Evolutionary conservation across 2,113 vertebrate genomes (phyloP), one percentile per base, ranked within the genome.

Genomic region (Tamias sibiricus): DNA sequence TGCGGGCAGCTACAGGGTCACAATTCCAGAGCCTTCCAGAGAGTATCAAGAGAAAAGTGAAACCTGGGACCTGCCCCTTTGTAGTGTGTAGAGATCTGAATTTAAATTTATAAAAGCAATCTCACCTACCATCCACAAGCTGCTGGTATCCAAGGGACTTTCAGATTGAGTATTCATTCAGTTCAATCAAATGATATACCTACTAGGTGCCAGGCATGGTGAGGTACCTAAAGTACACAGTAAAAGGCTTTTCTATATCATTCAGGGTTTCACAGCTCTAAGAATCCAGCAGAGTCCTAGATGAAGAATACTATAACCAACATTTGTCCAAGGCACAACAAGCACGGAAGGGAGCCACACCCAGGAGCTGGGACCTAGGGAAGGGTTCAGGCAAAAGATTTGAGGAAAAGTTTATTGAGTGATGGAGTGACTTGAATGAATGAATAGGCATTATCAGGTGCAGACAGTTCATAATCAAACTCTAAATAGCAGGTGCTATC

Each of bases 1-100:
- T 0, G 2, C 24, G 40, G 6, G 40, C 49, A 54, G 59, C 22
- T 49, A 4, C 8, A 7, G 0, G 12, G 5, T 66, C 14, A 14
- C 0, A 76, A 28, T 75, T 54, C 62, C 57, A 75, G 22, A 54
- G 8, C 9, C 28, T 64, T 52, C 5, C 16, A 57, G 71, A 40
- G 26, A 47, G 26, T 7, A 37, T 35, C 47, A 68, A 77, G 14
- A 72, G 8, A 59, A 16, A 47, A 22, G 0, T 19, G n/a, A 76
- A 40, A 42, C 64, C 37, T 11, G 52, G 12, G 12, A 32, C 54
- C 71, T 66, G 16, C 14, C 9, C 6, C 30, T 68, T 32, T 11
- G 19, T 44, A 32, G 59, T 26, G 19, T 17, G 47, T 9, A 16
- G 26, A 54, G 20, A 77, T 72, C 54, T 28, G 4, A 47, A 77